Conservation (phyloP, 1,140 invertebrate species). For the Cherax destructor region DNA sequence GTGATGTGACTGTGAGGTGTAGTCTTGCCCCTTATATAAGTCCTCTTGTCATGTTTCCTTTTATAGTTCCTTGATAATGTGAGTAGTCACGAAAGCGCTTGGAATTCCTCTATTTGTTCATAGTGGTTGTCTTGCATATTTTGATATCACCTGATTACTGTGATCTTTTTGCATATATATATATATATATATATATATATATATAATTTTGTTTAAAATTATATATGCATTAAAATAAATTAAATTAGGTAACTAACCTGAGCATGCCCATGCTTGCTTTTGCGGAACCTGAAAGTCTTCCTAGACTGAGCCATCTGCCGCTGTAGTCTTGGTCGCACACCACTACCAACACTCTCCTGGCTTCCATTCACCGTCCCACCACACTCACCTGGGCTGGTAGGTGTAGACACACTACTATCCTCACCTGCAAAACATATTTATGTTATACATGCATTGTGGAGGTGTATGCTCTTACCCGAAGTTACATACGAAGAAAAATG, state of each 20-base stretch:
- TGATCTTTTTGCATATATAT: too few relatives aligned
- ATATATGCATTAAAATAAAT: too few relatives aligned
- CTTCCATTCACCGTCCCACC: constrained; percentile 2
- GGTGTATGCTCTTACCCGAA: not conserved
- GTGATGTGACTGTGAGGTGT: too few relatives aligned
- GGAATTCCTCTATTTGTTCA: too few relatives aligned
- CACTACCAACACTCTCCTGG: constrained; percentile 55
- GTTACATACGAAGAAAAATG: not conserved
- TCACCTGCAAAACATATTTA: constrained; percentile 33
- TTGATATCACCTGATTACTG: too few relatives aligned
- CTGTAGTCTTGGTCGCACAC: constrained; percentile 85
- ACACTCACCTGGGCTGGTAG: constrained; percentile 54
- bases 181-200: too few relatives aligned
- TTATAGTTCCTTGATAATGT: too few relatives aligned
- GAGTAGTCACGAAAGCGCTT: too few relatives aligned
- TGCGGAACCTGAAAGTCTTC: constrained; percentile 92
- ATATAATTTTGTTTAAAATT: too few relatives aligned
- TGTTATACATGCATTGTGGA: not conserved
- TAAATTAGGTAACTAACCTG: constrained; percentile 22
- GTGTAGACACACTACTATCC: constrained; percentile 59
- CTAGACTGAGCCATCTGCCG: constrained; percentile 94
- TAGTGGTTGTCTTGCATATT: too few relatives aligned
- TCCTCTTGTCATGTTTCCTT: too few relatives aligned
- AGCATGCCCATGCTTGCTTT: constrained; percentile 77
- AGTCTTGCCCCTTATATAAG: too few relatives aligned